Base-by-base conservation (phyloP, 2,113 vertebrate species). In the Mellivora capensis region DNA sequence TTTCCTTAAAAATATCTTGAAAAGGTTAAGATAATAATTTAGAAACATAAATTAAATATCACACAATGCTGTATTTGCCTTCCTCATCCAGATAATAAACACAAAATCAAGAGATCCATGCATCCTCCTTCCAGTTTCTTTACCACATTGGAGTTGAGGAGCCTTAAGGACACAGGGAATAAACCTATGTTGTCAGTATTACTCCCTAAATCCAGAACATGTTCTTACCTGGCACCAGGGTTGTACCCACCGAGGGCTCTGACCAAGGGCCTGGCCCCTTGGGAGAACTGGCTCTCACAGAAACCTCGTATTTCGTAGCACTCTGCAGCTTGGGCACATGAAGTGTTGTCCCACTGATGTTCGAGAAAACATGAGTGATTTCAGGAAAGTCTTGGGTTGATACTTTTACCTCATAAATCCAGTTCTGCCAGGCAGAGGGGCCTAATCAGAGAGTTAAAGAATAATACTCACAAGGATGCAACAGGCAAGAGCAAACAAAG, bases 351-450 rank as follows among this genome's bases (percentile, higher is more conserved):
- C 80, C 86, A 76, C 67, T 97, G 69, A 99, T 86, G 54, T 98
- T 98, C 89, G 94, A 96, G 52, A 98, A 93, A 82, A 98, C 0
- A 42, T 59, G 61, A 76, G 97, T 84, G 44, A 97, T 42, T 79
- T 96, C 93, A 37, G 94, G 82, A 44, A 89, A 34, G 10, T 97
- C 82, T 49, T 96, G 90, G n/a, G 93, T 79, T 34, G 97, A 98
- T 72, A 99, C 25, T 96, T 98, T 98, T 69, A 99, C 98, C 37
- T 98, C 97, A 0, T 99, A 99, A 20, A 98, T 99, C 99, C 99
- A 99, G 76, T 99, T 98, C 96, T 99, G 98, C 99, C 99, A 99
- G 42, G 99, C 98, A 23, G 98, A 98, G 31, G 98, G 83, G 96
- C 99, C 99, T 99, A 93, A 95, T 84, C 3, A 4, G 67, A 85